Evolutionary conservation across 2,888 invertebrate genomes (phyloP), one percentile per base, ranked within the genome.

Genomic region (Dolichomitus sp.): DNA sequence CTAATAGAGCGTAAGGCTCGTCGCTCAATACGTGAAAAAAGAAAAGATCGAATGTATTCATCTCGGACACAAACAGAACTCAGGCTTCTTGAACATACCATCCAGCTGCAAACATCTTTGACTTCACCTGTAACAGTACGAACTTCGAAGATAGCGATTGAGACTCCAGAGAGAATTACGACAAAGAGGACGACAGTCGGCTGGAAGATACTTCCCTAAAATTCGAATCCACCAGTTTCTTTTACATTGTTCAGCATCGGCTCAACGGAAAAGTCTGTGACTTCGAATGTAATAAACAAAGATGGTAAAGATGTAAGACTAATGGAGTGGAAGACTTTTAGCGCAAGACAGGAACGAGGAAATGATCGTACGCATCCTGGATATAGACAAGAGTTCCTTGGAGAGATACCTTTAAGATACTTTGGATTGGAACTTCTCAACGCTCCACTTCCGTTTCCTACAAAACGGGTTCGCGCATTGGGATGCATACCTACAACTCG

Each of bases 391-490:
- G 57, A n/a, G 52, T 23, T 23, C 23, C 23, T 23, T 23, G 23
- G 23, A 1, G 23, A 23, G 23, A 23, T 17, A 14, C 14, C n/a
- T 4, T 33, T 19, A 6, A 54, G 40, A 45, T 27, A 59, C 76
- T 50, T 69, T 69, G 68, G 63, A 78, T 81, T 63, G 78, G 74
- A 81, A 74, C 69, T 78, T 74, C 48, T 57, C 63, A 68, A 69
- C 69, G 63, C 70, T 70, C 57, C 57, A 76, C 73, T 81, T 81
- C 78, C 78, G 81, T 78, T 78, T 78, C 69, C 68, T 48, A 48
- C 14, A 63, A 74, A 81, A 81, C 74, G 77, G 63, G 73, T 81
- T 65, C 54, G 54, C 54, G 40, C 40, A n/a, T 37, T 61, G 37
- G 33, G 17, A 61, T 73, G 59, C 48, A 48, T 40, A 37, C 17